Evolutionary conservation across 1,140 invertebrate genomes (phyloP), one percentile per base, ranked within the genome.

Genomic region (Zaprionus gabonicus): DNA sequence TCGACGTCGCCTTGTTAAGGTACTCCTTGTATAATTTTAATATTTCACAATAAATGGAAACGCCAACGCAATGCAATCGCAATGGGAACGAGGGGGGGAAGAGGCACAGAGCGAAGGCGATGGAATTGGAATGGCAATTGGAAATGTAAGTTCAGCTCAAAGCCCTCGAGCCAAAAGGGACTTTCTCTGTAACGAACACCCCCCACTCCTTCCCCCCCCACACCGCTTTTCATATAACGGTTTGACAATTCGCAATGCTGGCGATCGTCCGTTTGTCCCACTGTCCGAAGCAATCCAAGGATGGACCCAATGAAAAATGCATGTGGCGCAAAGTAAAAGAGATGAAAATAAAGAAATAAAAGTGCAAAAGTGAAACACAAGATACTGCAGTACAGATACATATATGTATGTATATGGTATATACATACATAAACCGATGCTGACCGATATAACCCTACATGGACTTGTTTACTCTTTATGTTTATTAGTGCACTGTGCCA

Each of bases 401-500:
- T 46, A 62, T 46, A 62, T 62, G 46, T 46, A n/a, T 20, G n/a
- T n/a, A 20, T 20, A 20, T 20, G 20, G 9, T 25, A 25, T 65
- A 57, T 58, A 62, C 77, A 81, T 28, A 62, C 25, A 62, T 62
- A 27, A 20, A 56, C 51, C 27, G 27, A 79, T 83, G 81, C 84
- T 87, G 84, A 88, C 84, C 84, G 84, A 87, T 44, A 81, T 87
- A 71, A 57, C 84, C 84, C 53, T 76, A 87, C 62, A 87, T 88
- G 84, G 84, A 73, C 84, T 87, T 87, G 84, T 87, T 88, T 87
- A 87, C 81, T 88, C 78, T 78, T 87, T 84, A 87, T 87, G 81
- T 81, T 87, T 87, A 87, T 87, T 88, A 87, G 84, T 78, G 53
- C 78, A 76, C 64, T 76, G 38, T 59, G 63, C 77, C 69, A 57